Percentiles rank a stretch among this genome's conserved stretches.
phyloP scores from a whole-genome alignment of 2,113 vertebrate genomes.

The Vidua macroura region DNA sequence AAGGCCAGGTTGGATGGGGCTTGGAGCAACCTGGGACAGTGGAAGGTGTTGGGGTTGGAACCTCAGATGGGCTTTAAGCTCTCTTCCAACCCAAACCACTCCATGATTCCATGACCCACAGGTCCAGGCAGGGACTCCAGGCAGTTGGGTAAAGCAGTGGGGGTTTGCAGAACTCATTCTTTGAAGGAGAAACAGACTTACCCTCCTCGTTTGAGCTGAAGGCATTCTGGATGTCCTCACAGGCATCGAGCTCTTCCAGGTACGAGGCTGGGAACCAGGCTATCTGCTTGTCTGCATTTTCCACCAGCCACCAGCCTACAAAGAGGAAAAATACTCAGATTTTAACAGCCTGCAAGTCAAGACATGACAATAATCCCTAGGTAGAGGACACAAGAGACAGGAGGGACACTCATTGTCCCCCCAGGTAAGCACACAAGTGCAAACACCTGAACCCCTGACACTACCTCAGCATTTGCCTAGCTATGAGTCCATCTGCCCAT shows the following conservation, averaged over 20 bases:
- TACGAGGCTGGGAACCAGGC: constrained; percentile 96
- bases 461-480: accelerated
- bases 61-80: not conserved
- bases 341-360: not conserved
- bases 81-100: not conserved
- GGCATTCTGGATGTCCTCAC: not conserved
- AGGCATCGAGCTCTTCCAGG: constrained; percentile 61
- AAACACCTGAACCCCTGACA: not conserved
- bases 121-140: not conserved
- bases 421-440: not conserved
- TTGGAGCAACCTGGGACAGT: not conserved
- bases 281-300: constrained; percentile 78
- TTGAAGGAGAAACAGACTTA: not conserved
- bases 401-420: not conserved
- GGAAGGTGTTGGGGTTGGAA: not conserved
- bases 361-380: not conserved
- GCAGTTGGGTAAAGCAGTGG: not conserved
- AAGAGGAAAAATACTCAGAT: not conserved
- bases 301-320: constrained; percentile 96
- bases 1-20: accelerated
- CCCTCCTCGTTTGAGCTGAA: not conserved
- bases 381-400: not conserved
- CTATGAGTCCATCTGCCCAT: not conserved
- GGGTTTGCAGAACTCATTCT: not conserved
- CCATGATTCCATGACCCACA: not conserved